phyloP scores from a whole-genome alignment of 1,140 invertebrate species.

The Bemisia tabaci region DNA sequence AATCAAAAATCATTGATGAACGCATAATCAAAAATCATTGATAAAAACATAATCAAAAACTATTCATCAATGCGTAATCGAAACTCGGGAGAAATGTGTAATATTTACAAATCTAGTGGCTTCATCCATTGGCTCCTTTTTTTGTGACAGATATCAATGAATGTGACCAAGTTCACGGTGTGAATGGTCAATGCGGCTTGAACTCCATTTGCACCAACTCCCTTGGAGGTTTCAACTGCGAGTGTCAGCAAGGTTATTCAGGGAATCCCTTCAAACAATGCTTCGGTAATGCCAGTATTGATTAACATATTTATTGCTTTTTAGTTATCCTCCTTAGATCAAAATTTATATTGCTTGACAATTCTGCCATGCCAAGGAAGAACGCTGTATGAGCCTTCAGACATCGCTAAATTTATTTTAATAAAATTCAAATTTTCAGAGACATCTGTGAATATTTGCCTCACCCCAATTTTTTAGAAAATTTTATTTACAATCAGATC shows the following conservation, averaged over 20 bases:
- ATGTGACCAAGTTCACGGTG: constrained; percentile 63
- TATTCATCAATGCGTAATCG: too few relatives aligned
- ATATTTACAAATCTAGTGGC: too few relatives aligned
- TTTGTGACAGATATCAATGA: constrained; percentile 71
- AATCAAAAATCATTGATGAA: too few relatives aligned
- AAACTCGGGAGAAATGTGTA: too few relatives aligned
- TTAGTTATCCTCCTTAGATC: not conserved
- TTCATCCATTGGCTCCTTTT: too few relatives aligned
- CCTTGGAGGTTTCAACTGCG: constrained; percentile 60
- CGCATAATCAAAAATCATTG: too few relatives aligned
- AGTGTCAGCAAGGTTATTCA: constrained; percentile 61
- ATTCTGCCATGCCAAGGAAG: not conserved
- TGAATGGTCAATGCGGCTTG: constrained; percentile 62
- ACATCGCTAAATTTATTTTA: too few relatives aligned
- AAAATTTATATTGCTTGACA: not conserved
- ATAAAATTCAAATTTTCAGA: too few relatives aligned
- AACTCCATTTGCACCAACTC: constrained; percentile 75
- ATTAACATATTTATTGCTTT: not conserved
- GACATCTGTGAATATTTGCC: too few relatives aligned
- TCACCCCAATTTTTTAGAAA: too few relatives aligned
- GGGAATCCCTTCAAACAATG: constrained; percentile 66
- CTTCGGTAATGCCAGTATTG: constrained; percentile 34
- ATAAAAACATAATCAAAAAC: too few relatives aligned
- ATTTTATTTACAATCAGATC: too few relatives aligned
- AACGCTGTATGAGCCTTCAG: not conserved